Conservation (phyloP, 2,888 invertebrate species). For the Drosophila multiciliata region DNA sequence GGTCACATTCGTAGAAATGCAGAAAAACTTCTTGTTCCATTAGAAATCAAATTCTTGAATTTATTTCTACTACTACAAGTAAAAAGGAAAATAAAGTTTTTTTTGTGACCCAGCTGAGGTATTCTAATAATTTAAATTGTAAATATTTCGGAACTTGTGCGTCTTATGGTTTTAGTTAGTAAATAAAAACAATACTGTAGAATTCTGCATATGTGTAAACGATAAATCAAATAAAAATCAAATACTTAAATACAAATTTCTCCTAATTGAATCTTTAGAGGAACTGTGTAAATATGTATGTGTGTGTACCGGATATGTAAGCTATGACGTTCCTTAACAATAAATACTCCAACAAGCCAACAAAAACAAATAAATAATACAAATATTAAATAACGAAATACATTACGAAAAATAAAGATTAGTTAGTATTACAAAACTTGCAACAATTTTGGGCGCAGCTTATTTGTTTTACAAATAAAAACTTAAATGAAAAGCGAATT, state of each 20-base stretch:
- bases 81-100: background rate
- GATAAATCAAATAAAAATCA: conserved; percentile 24
- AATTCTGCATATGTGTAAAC: conserved; percentile 47
- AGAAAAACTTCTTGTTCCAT: background rate
- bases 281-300: conserved; percentile 64
- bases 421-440: conserved; percentile 62
- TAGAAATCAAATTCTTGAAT: background rate
- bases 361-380: conserved; percentile 8
- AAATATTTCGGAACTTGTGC: conserved; percentile 27
- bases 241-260: conserved; percentile 14
- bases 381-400: conserved; percentile 2
- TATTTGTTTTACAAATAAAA: conserved; percentile 32
- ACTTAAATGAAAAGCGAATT: conserved; percentile 31
- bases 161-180: conserved; percentile 1
- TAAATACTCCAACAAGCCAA: conserved; percentile 36
- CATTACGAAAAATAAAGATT: conserved; percentile 24
- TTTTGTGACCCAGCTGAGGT: background rate
- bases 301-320: conserved; percentile 31
- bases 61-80: background rate
- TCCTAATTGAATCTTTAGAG: conserved; percentile 16
- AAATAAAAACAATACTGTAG: conserved; percentile 18
- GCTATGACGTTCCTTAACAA: conserved; percentile 49
- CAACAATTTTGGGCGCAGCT: conserved; percentile 39
- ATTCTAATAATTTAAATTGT: conserved; percentile 25
- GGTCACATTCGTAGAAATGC: background rate